Base-by-base conservation (phyloP, 2,797 vertebrate species). In the Agapornis canus region DNA sequence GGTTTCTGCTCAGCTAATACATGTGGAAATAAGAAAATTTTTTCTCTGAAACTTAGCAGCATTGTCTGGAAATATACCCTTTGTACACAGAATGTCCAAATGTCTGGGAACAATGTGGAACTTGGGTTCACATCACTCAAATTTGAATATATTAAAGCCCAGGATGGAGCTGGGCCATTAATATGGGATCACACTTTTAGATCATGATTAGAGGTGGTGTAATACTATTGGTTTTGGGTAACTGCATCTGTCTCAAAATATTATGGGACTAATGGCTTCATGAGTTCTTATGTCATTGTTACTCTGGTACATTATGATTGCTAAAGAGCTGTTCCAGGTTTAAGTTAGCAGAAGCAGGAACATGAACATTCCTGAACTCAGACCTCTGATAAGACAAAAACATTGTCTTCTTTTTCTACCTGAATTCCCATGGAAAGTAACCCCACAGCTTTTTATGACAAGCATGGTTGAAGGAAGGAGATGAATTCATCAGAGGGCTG, bases 11-110 rank as follows among this genome's bases (percentile, higher is more conserved):
- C 17, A 63, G 68, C 90, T 96, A 95, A 93, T 95, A 96, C 97
- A 96, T 42, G 37, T 94, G 77, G 70, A 97, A 97, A 95, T 86
- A 96, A 96, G 88, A 93, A 96, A 97, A 95, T 52, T 47, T 86
- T 96, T 97, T 95, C 92, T 61, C 92, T 92, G 91, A 97, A 97
- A 90, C 91, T 96, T 84, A 96, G 70, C 77, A 96, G 89, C 25
- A 6, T 82, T 88, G 72, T 91, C 96, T 97, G 94, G 84, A 96
- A 96, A 94, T 59, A 82, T 21, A 72, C 68, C 32, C 40, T 85
- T 94, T 39, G 14, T 59, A 63, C 15, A 75, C 12, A 78, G 22
- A 54, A 72, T 68, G 75, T 95, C 66, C 69, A 94, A n/a, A 48
- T 72, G n/a, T 94, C 94, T 96, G 96, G 90, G 94, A 97, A 93